These are phyloP conservation scores for Pterocles orientalis DNA, from an alignment of 2,113 vertebrate species.

Conservation along the genomic window DNA sequence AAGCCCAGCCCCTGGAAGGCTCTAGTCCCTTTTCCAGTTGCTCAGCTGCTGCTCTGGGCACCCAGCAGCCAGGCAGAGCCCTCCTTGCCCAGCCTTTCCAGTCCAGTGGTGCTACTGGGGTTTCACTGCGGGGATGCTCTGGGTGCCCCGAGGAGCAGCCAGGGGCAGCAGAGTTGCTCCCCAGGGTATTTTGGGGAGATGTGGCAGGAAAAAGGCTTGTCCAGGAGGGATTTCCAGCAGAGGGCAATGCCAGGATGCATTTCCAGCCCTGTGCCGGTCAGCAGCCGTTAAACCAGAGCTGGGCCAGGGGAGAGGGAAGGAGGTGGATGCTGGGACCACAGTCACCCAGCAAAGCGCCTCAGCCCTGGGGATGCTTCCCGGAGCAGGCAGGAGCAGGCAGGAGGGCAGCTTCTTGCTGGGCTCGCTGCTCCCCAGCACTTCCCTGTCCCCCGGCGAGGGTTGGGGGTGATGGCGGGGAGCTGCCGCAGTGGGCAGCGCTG, in stretches of 20 bases:
- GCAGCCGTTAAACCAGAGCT: rapidly evolving
- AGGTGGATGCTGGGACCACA: rapidly evolving
- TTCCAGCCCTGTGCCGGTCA: background rate
- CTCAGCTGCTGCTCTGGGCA: background rate
- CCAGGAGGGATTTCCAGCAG: background rate
- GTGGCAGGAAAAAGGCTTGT: rapidly evolving
- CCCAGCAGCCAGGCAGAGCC: background rate
- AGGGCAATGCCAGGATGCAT: slow-evolving; percentile 12
- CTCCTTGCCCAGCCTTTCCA: rapidly evolving
- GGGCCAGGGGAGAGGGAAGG: background rate
- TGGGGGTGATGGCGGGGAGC: background rate
- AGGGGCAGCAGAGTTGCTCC: background rate
- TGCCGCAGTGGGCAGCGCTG: no score
- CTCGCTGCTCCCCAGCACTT: background rate
- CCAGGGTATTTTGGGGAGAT: rapidly evolving
- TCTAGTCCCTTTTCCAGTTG: background rate
- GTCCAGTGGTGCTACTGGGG: rapidly evolving
- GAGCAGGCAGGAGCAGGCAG: background rate
- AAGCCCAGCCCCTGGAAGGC: background rate
- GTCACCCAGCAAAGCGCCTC: background rate
- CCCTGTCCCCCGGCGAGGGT: background rate
- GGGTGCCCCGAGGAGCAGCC: background rate
- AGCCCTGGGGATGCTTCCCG: rapidly evolving
- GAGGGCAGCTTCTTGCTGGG: background rate
- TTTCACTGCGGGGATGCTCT: background rate